Evolutionary conservation across 2,888 invertebrate species (phyloP).

Genomic region (Tenthredo mesomela): DNA sequence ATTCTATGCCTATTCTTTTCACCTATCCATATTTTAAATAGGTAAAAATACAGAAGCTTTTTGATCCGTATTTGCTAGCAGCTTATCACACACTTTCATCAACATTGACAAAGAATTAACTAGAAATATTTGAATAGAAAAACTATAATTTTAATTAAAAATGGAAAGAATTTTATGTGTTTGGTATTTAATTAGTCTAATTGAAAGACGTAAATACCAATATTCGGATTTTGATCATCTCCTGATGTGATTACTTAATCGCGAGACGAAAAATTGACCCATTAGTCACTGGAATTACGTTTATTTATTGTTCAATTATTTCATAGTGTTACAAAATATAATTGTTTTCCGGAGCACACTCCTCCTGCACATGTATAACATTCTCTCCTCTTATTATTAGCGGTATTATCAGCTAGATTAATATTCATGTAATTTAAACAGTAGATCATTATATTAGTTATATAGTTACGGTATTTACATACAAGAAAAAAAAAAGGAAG

Average conservation of each 20-base stretch:
- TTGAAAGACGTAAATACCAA: neutral
- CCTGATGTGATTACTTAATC: neutral
- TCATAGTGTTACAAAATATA: slow-evolving; percentile 73
- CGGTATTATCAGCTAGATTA: slow-evolving; percentile 64
- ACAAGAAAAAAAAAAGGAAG: slow-evolving; percentile 42
- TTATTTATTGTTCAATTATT: slow-evolving; percentile 70
- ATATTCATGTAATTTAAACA: slow-evolving; percentile 62
- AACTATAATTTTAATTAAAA: neutral
- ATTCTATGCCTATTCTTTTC: no score
- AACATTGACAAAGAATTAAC: neutral
- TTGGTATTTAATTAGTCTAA: neutral
- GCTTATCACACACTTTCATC: neutral
- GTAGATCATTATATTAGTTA: slow-evolving; percentile 62
- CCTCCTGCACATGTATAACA: slow-evolving; percentile 55
- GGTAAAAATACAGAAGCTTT: neutral
- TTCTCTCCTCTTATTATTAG: slow-evolving; percentile 60
- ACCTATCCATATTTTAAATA: neutral
- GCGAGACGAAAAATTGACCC: neutral
- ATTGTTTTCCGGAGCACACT: slow-evolving; percentile 59
- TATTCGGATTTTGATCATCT: neutral
- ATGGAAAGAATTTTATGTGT: neutral
- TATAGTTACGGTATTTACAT: slow-evolving; percentile 65
- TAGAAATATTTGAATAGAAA: neutral
- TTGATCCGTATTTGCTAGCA: neutral
- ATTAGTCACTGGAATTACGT: slow-evolving; percentile 63